These are phyloP conservation scores for Allygus modestus DNA, from an alignment of 2,888 invertebrate species.

Conservation along the genomic window DNA sequence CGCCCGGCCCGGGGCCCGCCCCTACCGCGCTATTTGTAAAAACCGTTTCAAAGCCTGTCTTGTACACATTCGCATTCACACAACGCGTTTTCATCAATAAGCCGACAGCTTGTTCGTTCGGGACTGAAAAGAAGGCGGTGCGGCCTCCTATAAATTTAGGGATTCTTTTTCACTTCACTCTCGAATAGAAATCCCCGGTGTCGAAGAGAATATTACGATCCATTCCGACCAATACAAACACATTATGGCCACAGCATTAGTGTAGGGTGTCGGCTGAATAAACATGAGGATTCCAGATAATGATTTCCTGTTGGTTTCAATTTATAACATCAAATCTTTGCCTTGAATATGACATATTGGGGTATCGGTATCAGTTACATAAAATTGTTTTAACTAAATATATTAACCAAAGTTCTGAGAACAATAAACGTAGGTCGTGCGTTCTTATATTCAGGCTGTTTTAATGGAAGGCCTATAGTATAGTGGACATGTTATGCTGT, in stretches of 20 bases:
- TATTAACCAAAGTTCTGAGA: no score
- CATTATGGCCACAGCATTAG: not conserved
- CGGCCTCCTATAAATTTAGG: conserved; percentile 20
- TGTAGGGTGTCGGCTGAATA: not conserved
- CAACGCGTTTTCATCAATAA: conserved; percentile 56
- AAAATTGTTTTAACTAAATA: no score
- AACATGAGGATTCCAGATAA: not conserved
- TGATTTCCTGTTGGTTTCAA: not conserved
- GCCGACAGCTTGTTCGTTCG: conserved; percentile 40
- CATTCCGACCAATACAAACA: not conserved
- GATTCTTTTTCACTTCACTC: conserved; percentile 1
- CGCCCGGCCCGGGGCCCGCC: conserved; percentile 29
- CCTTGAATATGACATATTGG: no score
- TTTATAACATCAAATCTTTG: no score
- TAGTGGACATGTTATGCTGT: no score
- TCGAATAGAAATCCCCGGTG: not conserved
- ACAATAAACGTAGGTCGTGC: no score
- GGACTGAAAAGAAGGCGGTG: conserved; percentile 30
- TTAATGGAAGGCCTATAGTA: no score
- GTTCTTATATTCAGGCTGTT: no score
- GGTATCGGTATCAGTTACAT: no score
- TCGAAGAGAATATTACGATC: conserved; percentile 4
- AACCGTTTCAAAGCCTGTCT: conserved; percentile 51
- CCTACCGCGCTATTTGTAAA: conserved; percentile 44
- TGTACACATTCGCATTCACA: conserved; percentile 53